Conservation (phyloP, 2,113 vertebrate species). For the Chlamydotis undulata region DNA sequence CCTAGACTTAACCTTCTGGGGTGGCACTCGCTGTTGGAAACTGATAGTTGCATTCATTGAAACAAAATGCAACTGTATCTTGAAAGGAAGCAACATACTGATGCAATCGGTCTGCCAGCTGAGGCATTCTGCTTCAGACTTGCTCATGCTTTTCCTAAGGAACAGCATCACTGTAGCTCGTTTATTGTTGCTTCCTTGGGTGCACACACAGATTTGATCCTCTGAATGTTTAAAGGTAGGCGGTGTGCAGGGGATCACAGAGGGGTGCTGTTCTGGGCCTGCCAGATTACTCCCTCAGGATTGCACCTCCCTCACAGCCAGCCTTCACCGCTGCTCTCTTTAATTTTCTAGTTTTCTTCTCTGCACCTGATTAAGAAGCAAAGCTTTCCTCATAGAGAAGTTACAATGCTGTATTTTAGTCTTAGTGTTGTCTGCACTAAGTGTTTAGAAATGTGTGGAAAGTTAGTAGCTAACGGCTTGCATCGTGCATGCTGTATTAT, state of each 20-base stretch:
- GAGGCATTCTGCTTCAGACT: neutral
- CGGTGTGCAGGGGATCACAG: accelerated
- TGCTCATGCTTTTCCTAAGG: neutral
- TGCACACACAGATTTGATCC: neutral
- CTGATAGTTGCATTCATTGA: neutral
- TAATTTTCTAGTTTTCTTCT: neutral
- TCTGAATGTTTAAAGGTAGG: neutral
- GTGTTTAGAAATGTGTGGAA: neutral
- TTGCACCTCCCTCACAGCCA: neutral
- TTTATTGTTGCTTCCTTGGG: neutral
- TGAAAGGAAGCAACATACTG: neutral
- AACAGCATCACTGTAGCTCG: accelerated
- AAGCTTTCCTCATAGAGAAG: neutral
- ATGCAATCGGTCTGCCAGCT: neutral
- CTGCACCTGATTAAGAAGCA: neutral
- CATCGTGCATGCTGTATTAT: accelerated
- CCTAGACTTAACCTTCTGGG: neutral
- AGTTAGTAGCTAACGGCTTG: neutral
- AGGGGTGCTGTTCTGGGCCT: neutral
- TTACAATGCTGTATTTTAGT: neutral
- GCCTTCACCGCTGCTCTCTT: accelerated
- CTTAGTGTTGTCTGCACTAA: neutral
- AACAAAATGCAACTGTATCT: neutral
- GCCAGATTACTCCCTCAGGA: neutral
- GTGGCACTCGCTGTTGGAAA: neutral